phyloP scores from a whole-genome alignment of 2,888 invertebrate genomes.

The Hirtodrosophila cameraria region DNA sequence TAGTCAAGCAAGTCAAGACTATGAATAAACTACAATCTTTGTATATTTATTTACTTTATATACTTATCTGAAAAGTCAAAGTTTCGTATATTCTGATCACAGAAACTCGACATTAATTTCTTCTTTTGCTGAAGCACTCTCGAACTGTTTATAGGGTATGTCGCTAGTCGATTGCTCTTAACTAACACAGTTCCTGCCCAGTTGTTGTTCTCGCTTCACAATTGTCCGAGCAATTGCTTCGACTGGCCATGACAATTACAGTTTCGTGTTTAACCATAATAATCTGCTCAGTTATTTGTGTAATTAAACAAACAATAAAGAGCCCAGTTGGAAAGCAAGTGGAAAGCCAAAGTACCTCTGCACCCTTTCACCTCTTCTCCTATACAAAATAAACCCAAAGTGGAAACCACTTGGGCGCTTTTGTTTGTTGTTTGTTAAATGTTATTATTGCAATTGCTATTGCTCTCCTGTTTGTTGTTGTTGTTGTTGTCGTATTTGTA shows the following conservation, averaged over 20 bases:
- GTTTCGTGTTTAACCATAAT: conserved; percentile 77
- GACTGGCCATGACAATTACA: conserved; percentile 67
- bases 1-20: too few relatives aligned
- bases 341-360: conserved; percentile 18
- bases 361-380: too few relatives aligned
- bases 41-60: too few relatives aligned
- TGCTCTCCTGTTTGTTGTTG: conserved; percentile 19
- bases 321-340: conserved; percentile 27
- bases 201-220: conserved; percentile 24
- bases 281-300: conserved; percentile 72
- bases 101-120: too few relatives aligned
- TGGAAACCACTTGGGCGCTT: conserved; percentile 47
- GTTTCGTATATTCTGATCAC: too few relatives aligned
- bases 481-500: conserved; percentile 16
- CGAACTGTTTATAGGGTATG: too few relatives aligned
- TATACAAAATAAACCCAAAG: conserved; percentile 43
- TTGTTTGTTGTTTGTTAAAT: conserved; percentile 53
- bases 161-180: too few relatives aligned
- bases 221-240: conserved; percentile 63
- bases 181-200: too few relatives aligned
- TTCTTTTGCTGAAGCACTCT: too few relatives aligned
- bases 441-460: conserved; percentile 42
- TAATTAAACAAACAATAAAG: conserved; percentile 75
- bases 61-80: too few relatives aligned
- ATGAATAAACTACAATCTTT: too few relatives aligned